Base-by-base conservation (phyloP, 1,140 invertebrate species). In the Lepidurus couesii region DNA sequence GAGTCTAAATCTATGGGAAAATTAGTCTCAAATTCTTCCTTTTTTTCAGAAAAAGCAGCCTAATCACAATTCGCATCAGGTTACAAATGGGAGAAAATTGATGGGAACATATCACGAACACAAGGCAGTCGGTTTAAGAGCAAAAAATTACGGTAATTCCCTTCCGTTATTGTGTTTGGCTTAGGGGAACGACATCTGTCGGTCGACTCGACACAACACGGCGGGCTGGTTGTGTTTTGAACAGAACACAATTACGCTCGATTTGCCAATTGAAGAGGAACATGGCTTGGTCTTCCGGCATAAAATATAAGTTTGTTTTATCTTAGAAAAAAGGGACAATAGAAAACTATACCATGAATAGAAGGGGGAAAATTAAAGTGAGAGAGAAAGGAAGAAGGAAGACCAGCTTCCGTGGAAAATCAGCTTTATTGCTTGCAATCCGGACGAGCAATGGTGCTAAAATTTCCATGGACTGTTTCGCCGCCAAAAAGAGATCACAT, bases 81-180 rank as follows among this genome's bases (percentile, higher is more conserved):
- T 65, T 65, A 65, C 53, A 8, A 65, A 65, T 65, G 53, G 53
- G 13, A 7, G 53, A 65, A 65, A 65, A 65, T n/a, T 4, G 53
- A 65, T 65, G 53, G 53, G 53, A 65, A 65, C 53, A 65, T 65
- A 65, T 65, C 53, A 65, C 53, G 53, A 65, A 65, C 53, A 65
- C 53, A 65, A 9, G 53, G 53, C 53, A 65, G 53, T 65, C 53
- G 53, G 3, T 65, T 65, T 65, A 65, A 13, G 53, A 65, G 53
- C 53, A 65, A 65, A 65, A 34, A 65, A 65, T 65, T 65, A 16
- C 13, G 53, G 53, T 13, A 65, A n/a, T 9, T 21, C 16, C 13
- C 7, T 65, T 21, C 53, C 53, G 7, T 65, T 65, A 65, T 65
- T 65, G 53, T 65, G 53, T 65, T 65, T 65, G 53, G 53, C 53